Evolutionary conservation across 2,113 vertebrate genomes (phyloP), one percentile per base, ranked within the genome.

Genomic region (Promerops cafer): DNA sequence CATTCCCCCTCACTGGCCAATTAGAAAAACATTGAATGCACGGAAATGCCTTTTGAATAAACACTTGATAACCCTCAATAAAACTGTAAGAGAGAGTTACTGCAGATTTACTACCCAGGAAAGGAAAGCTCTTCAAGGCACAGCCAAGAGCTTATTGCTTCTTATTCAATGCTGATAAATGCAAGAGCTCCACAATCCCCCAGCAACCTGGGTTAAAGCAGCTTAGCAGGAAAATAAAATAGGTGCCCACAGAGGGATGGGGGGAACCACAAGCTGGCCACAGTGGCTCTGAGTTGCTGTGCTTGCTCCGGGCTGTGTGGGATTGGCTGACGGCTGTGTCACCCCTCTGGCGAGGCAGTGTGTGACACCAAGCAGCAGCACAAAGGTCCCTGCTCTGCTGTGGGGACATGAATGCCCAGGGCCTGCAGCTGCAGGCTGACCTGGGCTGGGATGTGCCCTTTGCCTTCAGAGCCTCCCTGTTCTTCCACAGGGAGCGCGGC

Each of bases 21-120:
- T 93, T 89, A 96, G 77, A 81, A 91, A 61, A 78, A 82, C 0
- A 0, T 45, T 97, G 95, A 96, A 97, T 95, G 80, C 90, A 89
- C 42, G 77, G 92, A 96, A 97, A 95, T 93, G 85, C 77, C 92
- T 95, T 96, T 91, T 76, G 92, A 94, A 94, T 92, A 96, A 96
- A 93, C 94, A 93, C 83, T 96, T 93, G 92, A 95, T 93, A 95
- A 96, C 71, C 80, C 80, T 94, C 92, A 92, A 95, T 96, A 89
- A 95, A 95, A 83, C 90, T 92, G 83, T 76, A 92, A 87, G 86
- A 83, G 65, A 64, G 69, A 92, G 40, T 91, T 89, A 72, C 92
- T 92, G 86, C 70, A 93, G 79, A 95, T 95, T 96, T 96, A 95
- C 94, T 87, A 13, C 65, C 39, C 74, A 76, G 80, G 87, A 94